phyloP scores from a whole-genome alignment of 1,140 invertebrate genomes.

The Magallana gigas region DNA sequence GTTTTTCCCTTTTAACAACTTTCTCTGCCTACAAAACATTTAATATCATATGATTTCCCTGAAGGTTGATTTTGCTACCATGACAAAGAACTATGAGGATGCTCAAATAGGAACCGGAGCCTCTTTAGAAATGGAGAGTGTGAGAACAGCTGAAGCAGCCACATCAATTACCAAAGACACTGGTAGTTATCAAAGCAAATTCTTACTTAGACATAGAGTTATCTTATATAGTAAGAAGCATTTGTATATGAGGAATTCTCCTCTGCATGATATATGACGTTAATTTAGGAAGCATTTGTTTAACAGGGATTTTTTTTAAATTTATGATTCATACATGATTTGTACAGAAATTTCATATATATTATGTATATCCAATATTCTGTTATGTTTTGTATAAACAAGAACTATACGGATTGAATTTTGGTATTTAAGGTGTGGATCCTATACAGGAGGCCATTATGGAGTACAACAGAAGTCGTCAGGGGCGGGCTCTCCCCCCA shows the following conservation, averaged over 20 bases:
- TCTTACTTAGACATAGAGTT: neutral
- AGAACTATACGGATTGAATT: neutral
- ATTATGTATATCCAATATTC: too few relatives aligned
- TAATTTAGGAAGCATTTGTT: too few relatives aligned
- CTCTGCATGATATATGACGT: too few relatives aligned
- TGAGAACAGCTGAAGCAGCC: conserved; percentile 70
- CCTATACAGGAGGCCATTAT: conserved; percentile 74
- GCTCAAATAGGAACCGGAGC: conserved; percentile 65
- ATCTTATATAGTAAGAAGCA: too few relatives aligned
- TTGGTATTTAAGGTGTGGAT: conserved; percentile 66
- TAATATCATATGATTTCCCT: neutral
- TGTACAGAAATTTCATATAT: too few relatives aligned
- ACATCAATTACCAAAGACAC: conserved; percentile 74
- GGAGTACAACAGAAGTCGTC: conserved; percentile 70
- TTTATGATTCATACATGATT: too few relatives aligned
- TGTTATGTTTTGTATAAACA: too few relatives aligned
- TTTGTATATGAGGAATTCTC: too few relatives aligned
- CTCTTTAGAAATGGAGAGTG: conserved; percentile 57
- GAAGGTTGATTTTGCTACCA: conserved; percentile 76
- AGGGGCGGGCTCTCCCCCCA: conserved; percentile 71
- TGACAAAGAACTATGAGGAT: conserved; percentile 71
- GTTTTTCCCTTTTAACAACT: too few relatives aligned
- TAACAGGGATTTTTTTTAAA: too few relatives aligned
- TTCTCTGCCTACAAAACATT: too few relatives aligned
- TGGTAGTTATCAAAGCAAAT: conserved; percentile 57